Evolutionary conservation across 2,797 vertebrate genomes (phyloP).

Genomic region (Moxostoma hubbsi): DNA sequence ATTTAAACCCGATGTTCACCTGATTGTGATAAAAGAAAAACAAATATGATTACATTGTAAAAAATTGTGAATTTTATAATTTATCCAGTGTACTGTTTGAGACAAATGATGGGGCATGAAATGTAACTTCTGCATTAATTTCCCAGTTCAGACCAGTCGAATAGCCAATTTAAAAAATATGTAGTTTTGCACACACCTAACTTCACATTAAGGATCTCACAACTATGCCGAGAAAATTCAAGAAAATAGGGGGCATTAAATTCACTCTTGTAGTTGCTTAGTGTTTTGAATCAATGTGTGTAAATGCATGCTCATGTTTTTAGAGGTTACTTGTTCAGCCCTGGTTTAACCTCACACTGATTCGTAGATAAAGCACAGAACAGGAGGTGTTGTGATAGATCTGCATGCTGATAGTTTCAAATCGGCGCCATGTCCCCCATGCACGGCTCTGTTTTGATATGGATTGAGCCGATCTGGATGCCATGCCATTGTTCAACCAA

Average conservation of each 20-base stretch:
- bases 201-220: neutral
- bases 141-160: no score
- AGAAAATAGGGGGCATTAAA: neutral
- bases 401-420: slow-evolving; percentile 27
- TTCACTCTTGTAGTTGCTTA: neutral
- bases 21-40: no score
- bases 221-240: neutral
- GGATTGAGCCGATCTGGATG: slow-evolving; percentile 27
- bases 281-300: slow-evolving; percentile 11
- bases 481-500: slow-evolving; percentile 1
- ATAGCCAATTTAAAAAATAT: neutral
- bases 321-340: neutral
- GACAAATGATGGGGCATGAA: no score
- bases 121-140: no score
- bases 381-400: slow-evolving; percentile 41
- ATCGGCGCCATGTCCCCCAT: slow-evolving; percentile 3
- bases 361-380: slow-evolving; percentile 24
- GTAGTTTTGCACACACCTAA: neutral
- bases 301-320: neutral
- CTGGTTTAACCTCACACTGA: slow-evolving; percentile 26
- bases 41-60: no score
- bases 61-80: no score
- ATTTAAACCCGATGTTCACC: no score
- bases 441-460: slow-evolving; percentile 21
- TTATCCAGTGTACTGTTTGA: no score